Percentiles rank a stretch among this genome's conserved stretches.
Evolutionary conservation across 1,140 invertebrate species (phyloP).

Genomic region (Drosophila quadrilineata): DNA sequence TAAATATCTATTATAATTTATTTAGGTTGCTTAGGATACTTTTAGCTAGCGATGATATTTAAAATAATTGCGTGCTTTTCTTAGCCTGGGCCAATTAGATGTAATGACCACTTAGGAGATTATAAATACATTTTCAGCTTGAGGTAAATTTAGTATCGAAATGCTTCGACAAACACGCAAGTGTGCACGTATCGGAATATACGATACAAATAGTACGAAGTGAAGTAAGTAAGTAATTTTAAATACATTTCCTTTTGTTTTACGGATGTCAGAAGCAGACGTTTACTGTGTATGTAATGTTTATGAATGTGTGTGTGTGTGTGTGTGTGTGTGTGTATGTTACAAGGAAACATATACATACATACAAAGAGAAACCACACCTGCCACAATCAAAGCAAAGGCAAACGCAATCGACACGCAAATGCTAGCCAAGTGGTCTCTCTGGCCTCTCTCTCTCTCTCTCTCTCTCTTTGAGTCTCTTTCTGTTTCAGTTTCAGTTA

Average conservation of each 20-base stretch:
- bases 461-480: no score
- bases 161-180: slow-evolving; percentile 10
- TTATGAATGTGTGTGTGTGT: background rate
- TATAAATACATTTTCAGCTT: slow-evolving; percentile 25
- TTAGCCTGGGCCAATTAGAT: slow-evolving; percentile 2
- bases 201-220: no score
- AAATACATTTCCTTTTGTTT: slow-evolving; percentile 4
- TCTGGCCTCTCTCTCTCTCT: no score
- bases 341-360: background rate
- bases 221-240: slow-evolving; percentile 16
- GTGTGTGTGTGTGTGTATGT: slow-evolving; percentile 1
- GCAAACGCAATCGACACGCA: slow-evolving; percentile 13
- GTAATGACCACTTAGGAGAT: slow-evolving; percentile 18
- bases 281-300: no score
- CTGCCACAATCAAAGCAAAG: slow-evolving; percentile 13
- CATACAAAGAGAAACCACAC: slow-evolving; percentile 10
- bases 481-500: no score
- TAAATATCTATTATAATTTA: background rate
- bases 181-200: no score
- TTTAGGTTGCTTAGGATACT: background rate
- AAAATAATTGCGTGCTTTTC: background rate
- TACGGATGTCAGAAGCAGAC: background rate
- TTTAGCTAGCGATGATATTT: background rate
- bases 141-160: slow-evolving; percentile 11
- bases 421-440: slow-evolving; percentile 1